phyloP scores from a whole-genome alignment of 2,113 vertebrate species.

The Pygoscelis adeliae region DNA sequence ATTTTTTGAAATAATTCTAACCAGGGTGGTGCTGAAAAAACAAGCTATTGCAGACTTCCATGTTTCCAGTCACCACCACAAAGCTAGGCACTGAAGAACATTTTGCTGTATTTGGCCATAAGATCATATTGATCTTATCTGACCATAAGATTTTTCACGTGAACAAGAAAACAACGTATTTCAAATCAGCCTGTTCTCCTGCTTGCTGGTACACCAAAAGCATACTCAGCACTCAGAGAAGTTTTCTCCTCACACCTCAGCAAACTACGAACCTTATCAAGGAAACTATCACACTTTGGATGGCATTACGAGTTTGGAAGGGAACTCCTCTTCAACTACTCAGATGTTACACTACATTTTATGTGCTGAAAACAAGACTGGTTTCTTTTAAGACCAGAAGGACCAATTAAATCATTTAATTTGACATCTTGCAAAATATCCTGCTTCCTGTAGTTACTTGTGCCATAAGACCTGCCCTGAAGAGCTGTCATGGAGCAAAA shows the following conservation, averaged over 20 bases:
- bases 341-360: not conserved
- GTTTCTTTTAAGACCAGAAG: not conserved
- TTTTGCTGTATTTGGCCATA: not conserved
- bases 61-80: not conserved
- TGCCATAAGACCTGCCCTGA: not conserved
- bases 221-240: not conserved
- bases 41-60: not conserved
- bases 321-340: not conserved
- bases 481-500: not conserved
- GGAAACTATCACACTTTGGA: not conserved
- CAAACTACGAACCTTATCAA: not conserved
- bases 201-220: not conserved
- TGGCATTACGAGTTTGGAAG: not conserved
- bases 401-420: not conserved
- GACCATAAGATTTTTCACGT: not conserved
- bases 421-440: constrained; percentile 1
- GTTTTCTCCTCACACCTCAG: not conserved
- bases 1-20: not conserved
- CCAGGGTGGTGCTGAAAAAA: not conserved
- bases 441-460: not conserved
- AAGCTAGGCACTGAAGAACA: not conserved
- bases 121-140: not conserved
- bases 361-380: not conserved
- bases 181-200: not conserved
- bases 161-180: not conserved